Base-by-base conservation (phyloP, 2,797 vertebrate genomes). In the Odontamblyopus rebecca region DNA sequence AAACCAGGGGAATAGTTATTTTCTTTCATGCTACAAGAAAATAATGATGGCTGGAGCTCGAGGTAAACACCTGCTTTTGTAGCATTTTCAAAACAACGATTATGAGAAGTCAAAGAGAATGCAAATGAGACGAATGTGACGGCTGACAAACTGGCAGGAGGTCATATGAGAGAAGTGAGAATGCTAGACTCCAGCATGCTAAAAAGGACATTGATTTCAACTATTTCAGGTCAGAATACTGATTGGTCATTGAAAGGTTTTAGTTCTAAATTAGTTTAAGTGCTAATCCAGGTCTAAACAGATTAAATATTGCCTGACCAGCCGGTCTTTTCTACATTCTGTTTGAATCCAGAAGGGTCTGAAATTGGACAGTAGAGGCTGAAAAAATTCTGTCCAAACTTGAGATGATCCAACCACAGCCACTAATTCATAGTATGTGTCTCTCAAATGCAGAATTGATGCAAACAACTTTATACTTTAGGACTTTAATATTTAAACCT, bases 121-220 rank as follows among this genome's bases (percentile, higher is more conserved):
- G 57, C 19, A 61, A 41, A 73, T 61, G n/a, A 65, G 23, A 32
- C 51, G n/a, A 48, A 35, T 11, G 50, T 56, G 66, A 67, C 30
- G 6, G 50, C 11, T n/a, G n/a, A 12, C 12, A 67, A 67, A 48
- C 53, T n/a, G 29, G 50, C 32, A 19, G 23, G 27, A 51, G 48
- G 44, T 29, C 5, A 12, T 53, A 35, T 26, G 64, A 70, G 32
- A 8, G 71, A 8, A 54, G 41, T 67, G n/a, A 61, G 2, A 54
- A n/a, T 23, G 53, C n/a, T 2, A 2, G 51, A 23, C 53, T 54
- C 44, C 1, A 48, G 12, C 53, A 23, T 23, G 53, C 19, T 54
- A 54, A 23, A n/a, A 54, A 54, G 19, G 51, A 19, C 51, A 44
- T 12, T 3, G 3, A 13, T 23, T 23, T 54, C 2, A 7, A 53